Percentiles rank a stretch among this genome's conserved stretches.
Conservation (phyloP, 2,888 invertebrate species). For the Cosmia trapezina region DNA sequence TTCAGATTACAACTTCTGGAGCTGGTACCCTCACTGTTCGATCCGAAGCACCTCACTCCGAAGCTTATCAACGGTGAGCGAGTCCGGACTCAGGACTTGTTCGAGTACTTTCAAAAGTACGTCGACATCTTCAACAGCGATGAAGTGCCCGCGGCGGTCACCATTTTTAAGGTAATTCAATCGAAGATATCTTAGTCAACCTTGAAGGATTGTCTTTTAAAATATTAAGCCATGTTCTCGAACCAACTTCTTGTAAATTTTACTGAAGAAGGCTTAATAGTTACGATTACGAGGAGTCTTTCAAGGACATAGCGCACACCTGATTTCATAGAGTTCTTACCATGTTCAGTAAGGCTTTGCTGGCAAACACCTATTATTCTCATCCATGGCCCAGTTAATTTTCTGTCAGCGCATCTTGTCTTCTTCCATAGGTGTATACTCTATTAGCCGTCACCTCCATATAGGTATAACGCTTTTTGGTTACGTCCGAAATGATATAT, state of each 20-base stretch:
- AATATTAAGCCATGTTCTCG: background rate
- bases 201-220: background rate
- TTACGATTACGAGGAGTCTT: background rate
- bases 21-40: constrained; percentile 96
- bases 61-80: constrained; percentile 98
- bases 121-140: constrained; percentile 98
- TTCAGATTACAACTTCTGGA: constrained; percentile 96
- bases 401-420: no score
- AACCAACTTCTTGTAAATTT: background rate
- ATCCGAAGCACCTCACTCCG: constrained; percentile 96
- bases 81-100: constrained; percentile 96
- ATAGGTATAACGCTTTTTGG: no score
- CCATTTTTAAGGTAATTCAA: constrained; percentile 93
- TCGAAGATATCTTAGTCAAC: background rate
- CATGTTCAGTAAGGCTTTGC: no score
- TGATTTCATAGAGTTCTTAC: no score
- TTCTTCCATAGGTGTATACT: no score
- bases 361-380: no score
- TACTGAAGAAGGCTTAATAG: background rate
- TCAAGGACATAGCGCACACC: background rate
- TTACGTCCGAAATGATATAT: no score
- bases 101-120: constrained; percentile 99
- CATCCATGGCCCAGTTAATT: no score
- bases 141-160: constrained; percentile 98
- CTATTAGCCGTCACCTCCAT: no score